A percentile compares a stretch with the other conserved stretches of the same genome.
Evolutionary conservation across 2,113 vertebrate species (phyloP).

Genomic region (Tragelaphus scriptus): DNA sequence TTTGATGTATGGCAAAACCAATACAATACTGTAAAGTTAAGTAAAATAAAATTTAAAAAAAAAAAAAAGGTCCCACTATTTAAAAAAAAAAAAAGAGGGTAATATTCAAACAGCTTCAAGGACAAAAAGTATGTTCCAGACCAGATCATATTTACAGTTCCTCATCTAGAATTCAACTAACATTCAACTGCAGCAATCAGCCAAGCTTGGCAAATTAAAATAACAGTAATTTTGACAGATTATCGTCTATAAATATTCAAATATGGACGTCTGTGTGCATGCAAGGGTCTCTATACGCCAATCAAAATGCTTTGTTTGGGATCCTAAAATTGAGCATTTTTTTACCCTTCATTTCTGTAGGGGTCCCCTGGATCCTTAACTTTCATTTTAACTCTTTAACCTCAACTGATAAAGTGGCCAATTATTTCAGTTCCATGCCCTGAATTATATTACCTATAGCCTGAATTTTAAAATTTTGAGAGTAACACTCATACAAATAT

Average conservation of each 20-base stretch:
- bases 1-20: no score
- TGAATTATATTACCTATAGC: background rate
- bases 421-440: background rate
- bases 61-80: background rate
- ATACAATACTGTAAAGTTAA: no score
- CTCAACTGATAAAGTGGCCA: background rate
- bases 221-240: conserved; percentile 71
- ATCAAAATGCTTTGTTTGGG: conserved; percentile 64
- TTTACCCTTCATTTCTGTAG: background rate
- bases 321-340: conserved; percentile 26
- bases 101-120: conserved; percentile 47
- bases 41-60: no score
- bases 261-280: conserved; percentile 55
- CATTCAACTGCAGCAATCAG: conserved; percentile 66
- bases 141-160: conserved; percentile 48
- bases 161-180: conserved; percentile 69
- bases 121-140: conserved; percentile 37
- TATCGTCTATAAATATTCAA: conserved; percentile 75
- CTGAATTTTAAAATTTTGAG: conserved; percentile 10
- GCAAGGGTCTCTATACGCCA: conserved; percentile 56
- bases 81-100: background rate
- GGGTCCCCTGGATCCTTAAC: conserved; percentile 36
- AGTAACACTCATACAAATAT: background rate
- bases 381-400: conserved; percentile 40
- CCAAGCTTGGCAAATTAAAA: conserved; percentile 64